Evolutionary conservation across 2,797 vertebrate genomes (phyloP), one percentile per base, ranked within the genome.

Genomic region (Octomys mimax): DNA sequence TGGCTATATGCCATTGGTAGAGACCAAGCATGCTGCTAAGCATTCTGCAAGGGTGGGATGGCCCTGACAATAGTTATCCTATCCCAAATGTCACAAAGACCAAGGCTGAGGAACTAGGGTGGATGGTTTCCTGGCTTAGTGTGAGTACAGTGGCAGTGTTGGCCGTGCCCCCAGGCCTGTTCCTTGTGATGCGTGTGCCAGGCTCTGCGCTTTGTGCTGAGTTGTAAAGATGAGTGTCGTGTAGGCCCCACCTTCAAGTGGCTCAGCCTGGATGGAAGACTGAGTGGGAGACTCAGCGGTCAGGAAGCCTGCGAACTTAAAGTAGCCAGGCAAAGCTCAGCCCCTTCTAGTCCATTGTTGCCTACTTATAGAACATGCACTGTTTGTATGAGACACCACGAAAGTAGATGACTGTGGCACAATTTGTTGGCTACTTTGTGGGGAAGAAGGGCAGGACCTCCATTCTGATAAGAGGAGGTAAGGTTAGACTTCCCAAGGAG

Each of bases 311-410:
- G 64, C 18, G 79, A 79, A 33, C 11, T 5, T 22, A 36, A 70
- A 94, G 66, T 28, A 54, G 24, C 42, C 28, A 68, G 61, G 33
- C 62, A 28, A 28, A 85, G 79, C 39, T 71, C 11, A 28, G 1
- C 31, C 1, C 19, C 31, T 88, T 33, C 64, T 36, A 5, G 75
- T 42, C 54, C 18, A 19, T 2, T 22, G 8, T 26, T 68, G 13
- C n/a, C 7, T 13, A 2, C 14, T 46, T 21, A 12, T 52, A 26
- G 57, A 92, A 79, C 1, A 18, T 52, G 18, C 46, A 5, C 3
- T 0, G 19, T n/a, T 73, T 31, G 21, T 10, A 5, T 0, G 6
- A 9, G 16, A 66, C 24, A 0, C 18, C 42, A 79, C 12, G 16
- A 28, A 24, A 59, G 36, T 18, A 19, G 49, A 8, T 42, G 49